Conservation (phyloP, 2,113 vertebrate genomes). For the Phalacrocorax brasilianus region DNA sequence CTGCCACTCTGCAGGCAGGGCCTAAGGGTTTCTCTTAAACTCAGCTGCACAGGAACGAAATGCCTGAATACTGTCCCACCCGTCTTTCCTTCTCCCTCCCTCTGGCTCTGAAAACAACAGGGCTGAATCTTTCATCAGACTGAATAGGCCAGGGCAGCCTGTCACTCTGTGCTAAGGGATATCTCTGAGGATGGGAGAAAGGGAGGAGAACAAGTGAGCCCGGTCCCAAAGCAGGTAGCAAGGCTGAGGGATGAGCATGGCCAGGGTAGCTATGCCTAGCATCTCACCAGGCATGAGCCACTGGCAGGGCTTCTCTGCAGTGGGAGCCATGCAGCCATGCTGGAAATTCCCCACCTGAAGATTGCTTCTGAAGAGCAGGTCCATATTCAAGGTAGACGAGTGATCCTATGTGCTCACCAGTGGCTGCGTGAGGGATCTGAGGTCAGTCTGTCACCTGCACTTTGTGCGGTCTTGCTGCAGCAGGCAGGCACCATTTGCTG, state of each 20-base stretch:
- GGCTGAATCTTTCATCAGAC: background rate
- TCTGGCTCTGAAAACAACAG: background rate
- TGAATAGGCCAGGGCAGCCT: background rate
- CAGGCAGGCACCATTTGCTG: accelerated
- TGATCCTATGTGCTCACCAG: accelerated
- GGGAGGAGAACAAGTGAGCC: background rate
- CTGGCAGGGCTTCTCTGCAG: background rate
- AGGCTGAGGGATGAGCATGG: accelerated
- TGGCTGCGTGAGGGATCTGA: accelerated
- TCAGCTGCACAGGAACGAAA: background rate
- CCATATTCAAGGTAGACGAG: background rate
- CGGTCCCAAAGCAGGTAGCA: background rate
- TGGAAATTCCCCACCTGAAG: background rate
- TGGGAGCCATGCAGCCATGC: background rate
- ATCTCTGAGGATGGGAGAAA: background rate
- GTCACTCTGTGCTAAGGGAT: background rate
- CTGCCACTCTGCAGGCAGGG: background rate
- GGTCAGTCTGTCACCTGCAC: background rate
- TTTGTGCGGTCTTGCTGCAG: accelerated
- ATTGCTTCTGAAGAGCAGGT: background rate
- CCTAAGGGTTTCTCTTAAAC: background rate
- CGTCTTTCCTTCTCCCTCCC: background rate
- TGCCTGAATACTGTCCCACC: background rate
- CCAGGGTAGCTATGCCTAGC: background rate
- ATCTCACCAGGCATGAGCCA: background rate